Conservation (phyloP, 1,140 invertebrate species). For the Penaeus japonicus region DNA sequence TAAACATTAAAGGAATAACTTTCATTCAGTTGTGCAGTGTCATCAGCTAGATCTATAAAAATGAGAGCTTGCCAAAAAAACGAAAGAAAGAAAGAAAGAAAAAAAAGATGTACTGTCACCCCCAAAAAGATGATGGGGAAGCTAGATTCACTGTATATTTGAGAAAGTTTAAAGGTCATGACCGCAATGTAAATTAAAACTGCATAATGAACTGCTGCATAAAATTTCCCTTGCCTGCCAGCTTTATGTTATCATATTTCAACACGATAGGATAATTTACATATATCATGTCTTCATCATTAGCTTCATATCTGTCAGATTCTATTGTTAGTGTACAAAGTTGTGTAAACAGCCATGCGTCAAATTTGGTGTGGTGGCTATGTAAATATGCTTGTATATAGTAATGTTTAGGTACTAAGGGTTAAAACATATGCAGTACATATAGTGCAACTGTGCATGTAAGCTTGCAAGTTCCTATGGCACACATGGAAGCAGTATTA, state of each 20-base stretch:
- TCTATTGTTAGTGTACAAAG: conserved; percentile 43
- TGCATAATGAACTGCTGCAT: too few relatives aligned
- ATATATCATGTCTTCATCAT: not conserved
- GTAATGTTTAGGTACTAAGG: not conserved
- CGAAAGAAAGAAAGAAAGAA: too few relatives aligned
- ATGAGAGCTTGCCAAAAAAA: too few relatives aligned
- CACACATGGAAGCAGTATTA: conserved; percentile 54
- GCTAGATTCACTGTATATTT: too few relatives aligned
- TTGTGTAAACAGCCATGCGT: conserved; percentile 21
- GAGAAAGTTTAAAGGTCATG: too few relatives aligned
- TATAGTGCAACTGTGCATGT: conserved; percentile 41
- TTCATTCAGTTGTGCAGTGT: too few relatives aligned
- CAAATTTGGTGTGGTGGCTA: conserved; percentile 2
- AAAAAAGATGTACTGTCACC: too few relatives aligned
- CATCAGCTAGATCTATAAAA: too few relatives aligned
- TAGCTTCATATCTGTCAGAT: not conserved
- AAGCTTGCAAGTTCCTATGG: conserved; percentile 52
- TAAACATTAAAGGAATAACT: not conserved
- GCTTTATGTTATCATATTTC: not conserved
- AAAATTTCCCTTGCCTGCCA: too few relatives aligned
- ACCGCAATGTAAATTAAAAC: too few relatives aligned
- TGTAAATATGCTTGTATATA: conserved; percentile 13
- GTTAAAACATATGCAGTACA: conserved; percentile 37
- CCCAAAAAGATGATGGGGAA: too few relatives aligned
- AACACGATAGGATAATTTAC: not conserved